Evolutionary conservation across 2,797 vertebrate species (phyloP), one percentile per base, ranked within the genome.

Genomic region (Caiman crocodilus): DNA sequence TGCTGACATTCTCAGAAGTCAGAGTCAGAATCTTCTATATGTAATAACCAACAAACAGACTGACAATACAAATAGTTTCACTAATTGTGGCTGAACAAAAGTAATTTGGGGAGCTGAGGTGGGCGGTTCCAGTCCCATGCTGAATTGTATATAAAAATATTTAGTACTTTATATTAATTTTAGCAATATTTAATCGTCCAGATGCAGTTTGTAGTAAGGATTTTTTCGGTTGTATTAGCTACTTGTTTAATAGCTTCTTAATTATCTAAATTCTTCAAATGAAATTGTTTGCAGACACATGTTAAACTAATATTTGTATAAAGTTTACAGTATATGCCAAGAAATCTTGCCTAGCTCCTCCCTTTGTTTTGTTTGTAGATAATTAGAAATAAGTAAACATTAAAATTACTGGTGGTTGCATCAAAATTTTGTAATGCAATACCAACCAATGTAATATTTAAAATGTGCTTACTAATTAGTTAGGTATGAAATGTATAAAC

Each of bases 391-490:
- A 87, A 63, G 59, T 64, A 25, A 84, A 67, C 17, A 50, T 50
- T 21, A 55, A 4, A 14, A 55, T 7, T 57, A 26, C 42, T 30
- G 23, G 23, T 21, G 57, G 7, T 10, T 3, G 1, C 0, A 0
- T 79, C 60, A 11, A 55, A 13, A 71, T 42, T 75, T 79, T 71
- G 18, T 18, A 61, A 60, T n/a, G n/a, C n/a, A n/a, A n/a, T n/a
- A n/a, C n/a, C n/a, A n/a, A n/a, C n/a, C n/a, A n/a, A n/a, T n/a
- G n/a, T n/a, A 10, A 15, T 76, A 30, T 60, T 73, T 71, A 58
- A 81, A 78, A 30, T n/a, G 71, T 18, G 16, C 2, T 26, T 59
- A 17, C 60, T 32, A 18, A 25, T 83, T 85, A 74, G 8, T 56
- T 77, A 15, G 21, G 20, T 30, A 50, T 7, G 73, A 89, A 12